phyloP scores from a whole-genome alignment of 2,113 vertebrate genomes.

The Astur gentilis region DNA sequence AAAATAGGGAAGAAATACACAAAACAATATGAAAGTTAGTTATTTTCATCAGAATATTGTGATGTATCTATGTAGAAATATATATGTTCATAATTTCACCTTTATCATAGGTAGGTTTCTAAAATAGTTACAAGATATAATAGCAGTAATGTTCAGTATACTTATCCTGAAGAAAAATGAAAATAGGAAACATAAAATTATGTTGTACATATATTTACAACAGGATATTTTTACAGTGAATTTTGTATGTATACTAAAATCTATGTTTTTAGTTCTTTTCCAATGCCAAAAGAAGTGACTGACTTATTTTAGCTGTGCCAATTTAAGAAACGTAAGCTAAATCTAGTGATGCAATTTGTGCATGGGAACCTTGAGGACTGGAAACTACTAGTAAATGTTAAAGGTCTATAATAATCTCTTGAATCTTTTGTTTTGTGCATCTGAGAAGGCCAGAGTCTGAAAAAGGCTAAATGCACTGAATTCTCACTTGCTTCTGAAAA shows the following conservation, averaged over 20 bases:
- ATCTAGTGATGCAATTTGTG: neutral
- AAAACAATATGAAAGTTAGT: neutral
- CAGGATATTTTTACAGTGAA: neutral
- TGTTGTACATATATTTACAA: neutral
- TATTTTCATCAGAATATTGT: neutral
- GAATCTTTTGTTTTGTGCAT: neutral
- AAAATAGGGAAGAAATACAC: neutral
- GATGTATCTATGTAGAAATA: neutral
- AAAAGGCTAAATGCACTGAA: neutral
- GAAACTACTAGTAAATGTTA: neutral
- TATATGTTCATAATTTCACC: neutral
- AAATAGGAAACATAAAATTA: neutral
- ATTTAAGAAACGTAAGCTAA: conserved; percentile 16
- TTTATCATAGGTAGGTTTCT: neutral
- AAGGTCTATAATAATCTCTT: neutral
- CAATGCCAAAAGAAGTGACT: neutral
- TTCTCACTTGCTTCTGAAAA: neutral
- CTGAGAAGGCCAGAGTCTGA: neutral
- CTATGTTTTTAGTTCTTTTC: neutral
- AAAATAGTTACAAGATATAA: neutral
- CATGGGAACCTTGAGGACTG: conserved; percentile 2
- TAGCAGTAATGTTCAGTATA: neutral
- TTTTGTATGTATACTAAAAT: neutral
- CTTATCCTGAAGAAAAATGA: neutral
- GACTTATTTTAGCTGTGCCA: conserved; percentile 15